These are phyloP conservation scores for Chymomyza procnemis DNA, from an alignment of 2,888 invertebrate species.

Conservation along the genomic window DNA sequence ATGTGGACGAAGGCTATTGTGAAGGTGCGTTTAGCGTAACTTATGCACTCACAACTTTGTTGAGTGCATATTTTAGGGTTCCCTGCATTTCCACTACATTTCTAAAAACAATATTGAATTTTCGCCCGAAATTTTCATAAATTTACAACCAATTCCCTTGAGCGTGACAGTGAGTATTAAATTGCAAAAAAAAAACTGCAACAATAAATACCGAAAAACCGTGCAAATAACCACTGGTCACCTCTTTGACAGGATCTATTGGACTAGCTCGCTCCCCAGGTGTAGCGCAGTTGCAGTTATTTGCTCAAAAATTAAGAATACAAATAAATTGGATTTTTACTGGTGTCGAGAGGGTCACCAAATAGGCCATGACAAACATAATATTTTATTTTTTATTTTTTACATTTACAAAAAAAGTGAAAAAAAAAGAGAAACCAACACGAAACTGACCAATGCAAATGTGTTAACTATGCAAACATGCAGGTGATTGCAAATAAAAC, in stretches of 20 bases:
- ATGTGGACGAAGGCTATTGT: too few species aligned
- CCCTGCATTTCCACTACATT: too few species aligned
- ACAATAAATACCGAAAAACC: not conserved
- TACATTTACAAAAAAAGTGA: not conserved
- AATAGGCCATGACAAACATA: not conserved
- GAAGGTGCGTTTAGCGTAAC: too few species aligned
- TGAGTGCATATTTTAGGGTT: too few species aligned
- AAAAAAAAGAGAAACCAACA: not conserved
- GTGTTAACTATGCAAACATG: constrained; percentile 68
- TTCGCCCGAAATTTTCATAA: not conserved
- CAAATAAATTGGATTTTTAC: not conserved
- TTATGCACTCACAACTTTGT: too few species aligned
- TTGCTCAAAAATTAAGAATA: not conserved
- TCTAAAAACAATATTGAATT: too few species aligned
- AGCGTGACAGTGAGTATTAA: not conserved
- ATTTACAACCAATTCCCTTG: not conserved
- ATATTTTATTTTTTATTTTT: not conserved
- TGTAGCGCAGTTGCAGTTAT: not conserved
- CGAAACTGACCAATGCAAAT: constrained; percentile 30
- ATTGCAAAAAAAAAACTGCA: not conserved
- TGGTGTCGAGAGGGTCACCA: not conserved
- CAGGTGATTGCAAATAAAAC: constrained; percentile 71
- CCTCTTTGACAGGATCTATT: too few species aligned
- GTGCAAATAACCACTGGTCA: too few species aligned
- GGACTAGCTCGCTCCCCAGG: not conserved